Evolutionary conservation across 2,888 invertebrate genomes (phyloP).

Genomic region (Drosophila emarginata): DNA sequence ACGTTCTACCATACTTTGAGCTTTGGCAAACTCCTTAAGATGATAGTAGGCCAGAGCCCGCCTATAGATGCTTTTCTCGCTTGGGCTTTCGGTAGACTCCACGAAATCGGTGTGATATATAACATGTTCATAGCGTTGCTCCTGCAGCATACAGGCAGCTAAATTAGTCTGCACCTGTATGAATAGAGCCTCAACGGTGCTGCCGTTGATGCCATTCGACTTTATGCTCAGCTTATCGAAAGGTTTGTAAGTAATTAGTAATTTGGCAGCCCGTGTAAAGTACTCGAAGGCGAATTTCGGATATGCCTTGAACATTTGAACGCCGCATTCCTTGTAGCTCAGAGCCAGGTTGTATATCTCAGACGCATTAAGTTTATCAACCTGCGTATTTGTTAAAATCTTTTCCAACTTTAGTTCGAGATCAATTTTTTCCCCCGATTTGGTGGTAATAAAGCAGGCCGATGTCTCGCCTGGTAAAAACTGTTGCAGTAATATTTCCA

Average conservation of each 20-base stretch:
- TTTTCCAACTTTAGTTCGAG: conserved; percentile 81
- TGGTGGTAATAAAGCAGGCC: conserved; percentile 81
- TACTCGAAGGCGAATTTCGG: conserved; percentile 88
- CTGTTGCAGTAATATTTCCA: conserved; percentile 83
- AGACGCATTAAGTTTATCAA: conserved; percentile 81
- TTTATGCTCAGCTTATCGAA: conserved; percentile 83
- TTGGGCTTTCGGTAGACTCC: conserved; percentile 69
- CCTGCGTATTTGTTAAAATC: conserved; percentile 81
- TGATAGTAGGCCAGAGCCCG: conserved; percentile 83
- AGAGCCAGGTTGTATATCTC: conserved; percentile 82
- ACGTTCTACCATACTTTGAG: conserved; percentile 84
- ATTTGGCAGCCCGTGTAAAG: conserved; percentile 89
- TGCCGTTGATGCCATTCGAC: conserved; percentile 68
- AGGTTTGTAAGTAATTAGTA: conserved; percentile 86
- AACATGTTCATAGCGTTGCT: conserved; percentile 86
- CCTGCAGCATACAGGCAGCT: conserved; percentile 90
- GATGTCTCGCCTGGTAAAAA: conserved; percentile 83
- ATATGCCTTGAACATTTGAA: conserved; percentile 86
- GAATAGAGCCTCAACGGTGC: conserved; percentile 85
- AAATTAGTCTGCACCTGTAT: conserved; percentile 90
- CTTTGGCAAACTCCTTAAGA: conserved; percentile 86
- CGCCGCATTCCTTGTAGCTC: conserved; percentile 84
- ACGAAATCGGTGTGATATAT: conserved; percentile 85
- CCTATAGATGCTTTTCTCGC: conserved; percentile 84
- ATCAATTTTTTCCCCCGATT: conserved; percentile 57